These are phyloP conservation scores for Paraplagusia blochii DNA, from an alignment of 2,113 vertebrate genomes.

Conservation along the genomic window DNA sequence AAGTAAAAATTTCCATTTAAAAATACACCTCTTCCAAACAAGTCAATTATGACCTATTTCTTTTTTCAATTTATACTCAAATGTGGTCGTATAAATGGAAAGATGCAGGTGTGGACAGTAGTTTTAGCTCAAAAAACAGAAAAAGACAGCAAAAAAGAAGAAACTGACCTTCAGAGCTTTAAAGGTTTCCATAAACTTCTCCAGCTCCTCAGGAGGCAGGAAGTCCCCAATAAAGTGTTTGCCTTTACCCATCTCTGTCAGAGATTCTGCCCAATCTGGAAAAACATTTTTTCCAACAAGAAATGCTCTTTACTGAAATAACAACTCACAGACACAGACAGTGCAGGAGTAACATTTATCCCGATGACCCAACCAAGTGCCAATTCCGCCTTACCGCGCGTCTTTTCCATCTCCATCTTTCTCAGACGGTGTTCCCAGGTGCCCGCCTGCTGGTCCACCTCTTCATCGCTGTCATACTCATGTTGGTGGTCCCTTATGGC, in stretches of 20 bases:
- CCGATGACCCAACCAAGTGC: neutral
- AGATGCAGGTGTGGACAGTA: neutral
- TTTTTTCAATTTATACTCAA: neutral
- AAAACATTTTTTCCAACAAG: constrained; percentile 11
- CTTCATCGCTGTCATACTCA: constrained; percentile 95
- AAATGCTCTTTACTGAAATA: neutral
- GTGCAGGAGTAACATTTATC: neutral
- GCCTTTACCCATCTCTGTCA: constrained; percentile 97
- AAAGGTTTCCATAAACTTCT: constrained; percentile 99
- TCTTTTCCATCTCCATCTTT: constrained; percentile 98
- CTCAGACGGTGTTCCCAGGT: constrained; percentile 97
- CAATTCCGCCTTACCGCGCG: constrained; percentile 76
- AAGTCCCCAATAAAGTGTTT: constrained; percentile 99
- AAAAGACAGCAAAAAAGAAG: neutral
- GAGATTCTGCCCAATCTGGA: constrained; percentile 95
- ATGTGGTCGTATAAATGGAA: neutral
- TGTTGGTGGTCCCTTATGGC: constrained; percentile 90
- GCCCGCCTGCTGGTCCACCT: constrained; percentile 85
- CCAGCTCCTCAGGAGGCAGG: constrained; percentile 92
- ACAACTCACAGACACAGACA: neutral
- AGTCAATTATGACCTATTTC: neutral
- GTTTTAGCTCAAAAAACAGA: neutral
- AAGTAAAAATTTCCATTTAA: too few relatives aligned
- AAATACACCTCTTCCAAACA: too few relatives aligned
- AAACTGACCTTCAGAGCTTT: constrained; percentile 90